Percentiles rank a stretch among this genome's conserved stretches.
These are phyloP conservation scores for Trichogramma dendrolimi DNA, from an alignment of 2,888 invertebrate genomes.

Conservation along the genomic window DNA sequence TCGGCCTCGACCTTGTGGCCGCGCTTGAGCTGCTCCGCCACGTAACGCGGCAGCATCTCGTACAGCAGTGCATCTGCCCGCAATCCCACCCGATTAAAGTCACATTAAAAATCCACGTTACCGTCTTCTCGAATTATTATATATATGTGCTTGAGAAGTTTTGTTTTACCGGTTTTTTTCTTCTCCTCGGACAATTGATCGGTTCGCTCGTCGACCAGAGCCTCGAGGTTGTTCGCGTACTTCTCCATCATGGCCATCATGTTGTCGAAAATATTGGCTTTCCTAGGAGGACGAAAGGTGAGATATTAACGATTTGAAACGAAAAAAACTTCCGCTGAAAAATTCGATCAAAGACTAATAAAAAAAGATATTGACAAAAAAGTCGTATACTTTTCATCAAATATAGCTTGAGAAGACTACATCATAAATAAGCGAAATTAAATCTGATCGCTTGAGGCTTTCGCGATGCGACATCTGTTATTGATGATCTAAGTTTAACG, in stretches of 20 bases:
- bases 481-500: no score
- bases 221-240: slow-evolving; percentile 92
- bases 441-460: no score
- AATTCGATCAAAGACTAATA: not conserved
- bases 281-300: slow-evolving; percentile 57
- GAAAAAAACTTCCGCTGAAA: not conserved
- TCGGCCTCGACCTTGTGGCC: slow-evolving; percentile 88
- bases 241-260: slow-evolving; percentile 99
- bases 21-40: slow-evolving; percentile 88
- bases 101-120: not conserved
- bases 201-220: slow-evolving; percentile 87
- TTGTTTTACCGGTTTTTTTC: slow-evolving; percentile 77
- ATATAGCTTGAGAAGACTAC: no score
- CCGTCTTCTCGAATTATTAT: not conserved
- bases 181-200: slow-evolving; percentile 92
- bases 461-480: no score
- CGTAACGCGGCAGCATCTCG: slow-evolving; percentile 83
- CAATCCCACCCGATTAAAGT: not conserved
- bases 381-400: no score
- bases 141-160: not conserved
- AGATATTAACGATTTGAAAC: not conserved
- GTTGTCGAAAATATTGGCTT: slow-evolving; percentile 93
- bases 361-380: not conserved
- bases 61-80: slow-evolving; percentile 73
- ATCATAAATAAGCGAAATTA: no score